Percentiles rank a stretch among this genome's conserved stretches.
Evolutionary conservation across 2,797 vertebrate species (phyloP).

Genomic region (Champsocephalus esox): DNA sequence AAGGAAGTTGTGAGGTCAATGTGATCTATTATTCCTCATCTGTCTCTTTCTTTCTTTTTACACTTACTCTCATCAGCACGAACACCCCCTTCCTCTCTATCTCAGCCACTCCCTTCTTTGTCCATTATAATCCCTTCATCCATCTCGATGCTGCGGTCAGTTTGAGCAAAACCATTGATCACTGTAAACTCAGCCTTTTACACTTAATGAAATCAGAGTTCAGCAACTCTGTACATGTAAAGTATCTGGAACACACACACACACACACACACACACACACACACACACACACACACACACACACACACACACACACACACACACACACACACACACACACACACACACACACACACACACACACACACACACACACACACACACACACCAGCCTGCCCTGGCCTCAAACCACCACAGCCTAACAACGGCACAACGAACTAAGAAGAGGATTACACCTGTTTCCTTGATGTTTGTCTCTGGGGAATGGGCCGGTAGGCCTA

Average conservation of each 20-base stretch:
- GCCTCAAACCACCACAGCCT: no score
- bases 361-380: slow-evolving; percentile 9
- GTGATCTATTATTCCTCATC: slow-evolving; percentile 37
- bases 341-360: slow-evolving; percentile 4
- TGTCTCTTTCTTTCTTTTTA: slow-evolving; percentile 30
- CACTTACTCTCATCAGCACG: slow-evolving; percentile 45
- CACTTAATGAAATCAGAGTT: slow-evolving; percentile 64
- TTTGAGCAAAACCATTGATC: slow-evolving; percentile 54
- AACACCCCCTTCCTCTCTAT: slow-evolving; percentile 33
- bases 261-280: slow-evolving; percentile 11
- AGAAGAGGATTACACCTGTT: no score
- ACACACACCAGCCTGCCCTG: not conserved
- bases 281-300: slow-evolving; percentile 6
- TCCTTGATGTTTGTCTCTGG: no score
- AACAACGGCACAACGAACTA: no score
- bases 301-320: slow-evolving; percentile 1
- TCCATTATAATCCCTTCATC: slow-evolving; percentile 35
- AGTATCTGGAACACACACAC: slow-evolving; percentile 15
- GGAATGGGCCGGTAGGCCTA: no score
- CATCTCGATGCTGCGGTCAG: slow-evolving; percentile 54
- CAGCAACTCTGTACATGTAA: slow-evolving; percentile 34
- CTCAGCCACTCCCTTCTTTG: slow-evolving; percentile 32
- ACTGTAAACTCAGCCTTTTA: slow-evolving; percentile 60
- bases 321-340: slow-evolving; percentile 10
- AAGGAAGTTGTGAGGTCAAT: slow-evolving; percentile 24